A percentile compares a stretch with the other conserved stretches of the same genome.
Evolutionary conservation across 2,113 vertebrate species (phyloP).

Genomic region (Rissa tridactyla): DNA sequence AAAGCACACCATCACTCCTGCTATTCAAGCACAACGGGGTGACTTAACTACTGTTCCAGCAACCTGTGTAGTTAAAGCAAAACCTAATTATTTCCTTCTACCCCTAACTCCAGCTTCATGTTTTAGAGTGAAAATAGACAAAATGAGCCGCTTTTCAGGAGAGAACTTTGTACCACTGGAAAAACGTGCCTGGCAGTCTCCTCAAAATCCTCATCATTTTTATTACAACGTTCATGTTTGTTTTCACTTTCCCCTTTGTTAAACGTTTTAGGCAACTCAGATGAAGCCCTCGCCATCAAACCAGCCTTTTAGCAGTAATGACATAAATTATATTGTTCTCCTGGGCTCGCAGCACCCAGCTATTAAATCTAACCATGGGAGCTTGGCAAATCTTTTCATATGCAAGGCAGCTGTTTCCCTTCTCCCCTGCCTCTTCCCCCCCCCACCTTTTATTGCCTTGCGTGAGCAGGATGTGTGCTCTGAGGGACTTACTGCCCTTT

Average conservation of each 20-base stretch:
- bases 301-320: constrained; percentile 67
- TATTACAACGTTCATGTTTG: constrained; percentile 63
- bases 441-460: not conserved
- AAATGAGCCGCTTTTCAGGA: constrained; percentile 6
- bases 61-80: not conserved
- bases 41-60: not conserved
- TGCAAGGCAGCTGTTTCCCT: constrained; percentile 70
- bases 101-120: not conserved
- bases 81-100: constrained; percentile 24
- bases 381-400: constrained; percentile 66
- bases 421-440: not conserved
- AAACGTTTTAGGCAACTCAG: constrained; percentile 54
- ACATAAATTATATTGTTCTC: constrained; percentile 78
- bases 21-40: not conserved
- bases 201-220: constrained; percentile 55
- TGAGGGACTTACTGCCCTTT: not conserved
- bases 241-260: constrained; percentile 64
- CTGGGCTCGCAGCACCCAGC: constrained; percentile 67
- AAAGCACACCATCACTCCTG: not conserved
- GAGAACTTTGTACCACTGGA: constrained; percentile 1
- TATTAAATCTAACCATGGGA: constrained; percentile 74
- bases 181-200: constrained; percentile 26
- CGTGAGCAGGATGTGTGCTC: not conserved
- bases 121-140: not conserved
- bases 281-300: constrained; percentile 62